A percentile compares a stretch with the other conserved stretches of the same genome.
phyloP scores from a whole-genome alignment of 2,797 vertebrate species.

The Aldrovandia affinis region DNA sequence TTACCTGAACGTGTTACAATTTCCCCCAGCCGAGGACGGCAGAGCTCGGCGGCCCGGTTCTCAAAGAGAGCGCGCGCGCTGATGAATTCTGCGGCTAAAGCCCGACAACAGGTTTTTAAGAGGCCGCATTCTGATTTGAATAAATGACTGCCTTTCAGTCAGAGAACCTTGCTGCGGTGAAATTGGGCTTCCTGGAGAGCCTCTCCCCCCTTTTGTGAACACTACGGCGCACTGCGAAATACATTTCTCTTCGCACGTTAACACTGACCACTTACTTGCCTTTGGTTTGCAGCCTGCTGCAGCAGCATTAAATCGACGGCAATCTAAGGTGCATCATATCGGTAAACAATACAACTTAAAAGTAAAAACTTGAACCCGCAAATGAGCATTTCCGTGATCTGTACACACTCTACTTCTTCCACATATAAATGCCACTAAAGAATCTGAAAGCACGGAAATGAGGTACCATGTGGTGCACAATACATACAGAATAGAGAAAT shows the following conservation, averaged over 20 bases:
- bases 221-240: not conserved
- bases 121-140: conserved; percentile 41
- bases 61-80: conserved; percentile 15
- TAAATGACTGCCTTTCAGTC: conserved; percentile 44
- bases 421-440: not conserved
- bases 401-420: not conserved
- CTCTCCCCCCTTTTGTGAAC: not conserved
- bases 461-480: not conserved
- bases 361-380: not conserved
- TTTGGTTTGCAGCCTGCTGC: not conserved
- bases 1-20: conserved; percentile 63
- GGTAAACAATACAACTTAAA: conserved; percentile 9
- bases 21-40: conserved; percentile 41
- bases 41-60: conserved; percentile 25
- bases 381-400: not conserved
- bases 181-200: not conserved
- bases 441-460: not conserved
- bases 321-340: not conserved
- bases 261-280: not conserved
- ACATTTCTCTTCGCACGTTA: not conserved
- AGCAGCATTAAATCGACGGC: not conserved
- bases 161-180: not conserved
- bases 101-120: conserved; percentile 19
- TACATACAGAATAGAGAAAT: not conserved
- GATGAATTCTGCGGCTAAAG: conserved; percentile 27